Percentiles rank a stretch among this genome's conserved stretches.
phyloP scores from a whole-genome alignment of 2,113 vertebrate species.

The Coracopsis vasa region DNA sequence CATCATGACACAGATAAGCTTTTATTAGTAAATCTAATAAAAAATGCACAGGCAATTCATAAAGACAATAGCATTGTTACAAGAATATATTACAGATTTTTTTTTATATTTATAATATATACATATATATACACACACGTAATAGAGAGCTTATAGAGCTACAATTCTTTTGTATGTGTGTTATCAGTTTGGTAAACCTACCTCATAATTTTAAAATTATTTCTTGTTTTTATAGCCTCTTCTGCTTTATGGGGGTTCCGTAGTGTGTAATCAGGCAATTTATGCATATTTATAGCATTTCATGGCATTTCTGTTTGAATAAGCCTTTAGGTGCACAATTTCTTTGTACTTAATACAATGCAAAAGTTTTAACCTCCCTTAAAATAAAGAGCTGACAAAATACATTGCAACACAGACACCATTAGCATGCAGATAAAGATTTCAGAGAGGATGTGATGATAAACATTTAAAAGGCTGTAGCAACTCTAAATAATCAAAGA shows the following conservation, averaged over 20 bases:
- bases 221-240: neutral
- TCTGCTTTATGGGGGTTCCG: neutral
- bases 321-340: neutral
- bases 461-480: neutral
- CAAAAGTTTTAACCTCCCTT: neutral
- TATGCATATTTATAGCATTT: neutral
- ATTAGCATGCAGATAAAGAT: neutral
- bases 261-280: neutral
- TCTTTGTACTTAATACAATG: neutral
- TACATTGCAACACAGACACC: neutral
- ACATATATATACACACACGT: rapidly evolving
- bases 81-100: neutral
- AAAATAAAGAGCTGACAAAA: neutral
- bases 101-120: neutral
- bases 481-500: neutral
- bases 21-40: neutral
- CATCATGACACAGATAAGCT: neutral
- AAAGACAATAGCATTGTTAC: neutral
- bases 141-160: neutral
- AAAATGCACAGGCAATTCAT: neutral
- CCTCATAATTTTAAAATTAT: neutral
- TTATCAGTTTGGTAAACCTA: neutral
- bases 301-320: neutral
- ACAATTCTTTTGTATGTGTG: neutral
- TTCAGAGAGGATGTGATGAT: neutral